Percentiles rank a stretch among this genome's conserved stretches.
phyloP scores from a whole-genome alignment of 2,888 invertebrate species.

The Linnaemya vulpina region DNA sequence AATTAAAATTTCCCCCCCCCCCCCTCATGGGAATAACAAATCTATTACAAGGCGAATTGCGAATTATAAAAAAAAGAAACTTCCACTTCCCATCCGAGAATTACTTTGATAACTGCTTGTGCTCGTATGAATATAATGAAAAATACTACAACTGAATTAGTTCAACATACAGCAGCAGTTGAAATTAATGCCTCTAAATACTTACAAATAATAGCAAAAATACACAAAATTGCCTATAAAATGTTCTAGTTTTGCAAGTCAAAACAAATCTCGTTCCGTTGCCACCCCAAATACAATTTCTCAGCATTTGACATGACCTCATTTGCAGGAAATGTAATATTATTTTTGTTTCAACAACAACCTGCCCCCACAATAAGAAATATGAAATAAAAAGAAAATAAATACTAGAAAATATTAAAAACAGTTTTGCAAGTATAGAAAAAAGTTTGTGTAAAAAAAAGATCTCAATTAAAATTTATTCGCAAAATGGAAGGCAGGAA shows the following conservation, averaged over 20 bases:
- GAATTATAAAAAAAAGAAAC: not conserved
- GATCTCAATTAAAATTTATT: conserved; percentile 58
- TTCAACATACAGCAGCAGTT: not conserved
- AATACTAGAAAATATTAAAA: not conserved
- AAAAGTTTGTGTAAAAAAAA: conserved; percentile 4
- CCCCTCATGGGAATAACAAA: not conserved
- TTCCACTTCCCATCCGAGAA: no score
- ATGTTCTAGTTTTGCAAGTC: not conserved
- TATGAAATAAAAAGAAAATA: not conserved
- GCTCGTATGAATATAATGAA: no score
- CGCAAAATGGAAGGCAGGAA: conserved; percentile 43
- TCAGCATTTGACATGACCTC: conserved; percentile 41
- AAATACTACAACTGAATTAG: not conserved
- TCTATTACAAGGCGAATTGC: not conserved
- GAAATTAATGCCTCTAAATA: not conserved
- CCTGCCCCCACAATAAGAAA: conserved; percentile 2
- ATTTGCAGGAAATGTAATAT: conserved; percentile 30
- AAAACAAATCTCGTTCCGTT: not conserved
- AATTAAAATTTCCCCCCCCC: no score
- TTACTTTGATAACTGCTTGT: no score
- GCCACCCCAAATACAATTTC: conserved; percentile 4
- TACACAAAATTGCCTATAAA: not conserved
- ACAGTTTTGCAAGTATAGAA: not conserved
- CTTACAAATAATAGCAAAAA: not conserved
- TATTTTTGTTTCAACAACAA: conserved; percentile 20